Conservation (phyloP, 2,888 invertebrate species). For the Gasteruption jaculator region DNA sequence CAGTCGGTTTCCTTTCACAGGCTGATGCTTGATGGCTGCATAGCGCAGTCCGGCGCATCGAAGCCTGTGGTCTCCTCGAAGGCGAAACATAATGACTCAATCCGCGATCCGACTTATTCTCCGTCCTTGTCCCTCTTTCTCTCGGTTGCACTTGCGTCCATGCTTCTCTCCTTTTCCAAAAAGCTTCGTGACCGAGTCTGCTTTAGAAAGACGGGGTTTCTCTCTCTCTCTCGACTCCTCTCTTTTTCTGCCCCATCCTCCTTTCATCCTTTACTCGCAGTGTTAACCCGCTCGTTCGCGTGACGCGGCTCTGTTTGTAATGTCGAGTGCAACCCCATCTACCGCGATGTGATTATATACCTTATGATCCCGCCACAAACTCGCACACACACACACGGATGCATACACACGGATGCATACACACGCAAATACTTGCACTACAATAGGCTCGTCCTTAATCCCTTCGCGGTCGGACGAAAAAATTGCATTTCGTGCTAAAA, state of each 20-base stretch:
- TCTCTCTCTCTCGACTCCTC: conserved; percentile 4
- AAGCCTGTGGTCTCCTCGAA: conserved; percentile 47
- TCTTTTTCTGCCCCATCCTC: conserved; percentile 11
- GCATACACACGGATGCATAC: too few relatives aligned
- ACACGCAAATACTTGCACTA: too few relatives aligned
- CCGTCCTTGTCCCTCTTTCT: conserved; percentile 12
- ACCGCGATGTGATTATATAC: conserved; percentile 31
- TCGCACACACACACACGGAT: too few relatives aligned
- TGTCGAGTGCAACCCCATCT: conserved; percentile 19
- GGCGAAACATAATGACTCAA: conserved; percentile 52
- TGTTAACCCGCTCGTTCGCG: conserved; percentile 31
- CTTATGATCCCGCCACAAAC: conserved; percentile 17
- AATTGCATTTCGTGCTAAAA: too few relatives aligned
- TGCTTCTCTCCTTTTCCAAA: conserved; percentile 14
- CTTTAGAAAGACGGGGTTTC: too few relatives aligned
- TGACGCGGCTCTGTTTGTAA: conserved; percentile 33
- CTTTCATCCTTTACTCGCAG: conserved; percentile 9
- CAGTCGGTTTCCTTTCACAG: conserved; percentile 47
- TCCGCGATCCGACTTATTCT: conserved; percentile 45
- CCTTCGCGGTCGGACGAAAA: too few relatives aligned
- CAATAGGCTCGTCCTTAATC: too few relatives aligned
- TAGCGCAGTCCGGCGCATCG: conserved; percentile 43
- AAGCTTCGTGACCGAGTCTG: too few relatives aligned
- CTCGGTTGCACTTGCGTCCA: conserved; percentile 19
- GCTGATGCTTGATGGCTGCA: too few relatives aligned